phyloP scores from a whole-genome alignment of 2,113 vertebrate species.

The Thryonomys swinderianus region DNA sequence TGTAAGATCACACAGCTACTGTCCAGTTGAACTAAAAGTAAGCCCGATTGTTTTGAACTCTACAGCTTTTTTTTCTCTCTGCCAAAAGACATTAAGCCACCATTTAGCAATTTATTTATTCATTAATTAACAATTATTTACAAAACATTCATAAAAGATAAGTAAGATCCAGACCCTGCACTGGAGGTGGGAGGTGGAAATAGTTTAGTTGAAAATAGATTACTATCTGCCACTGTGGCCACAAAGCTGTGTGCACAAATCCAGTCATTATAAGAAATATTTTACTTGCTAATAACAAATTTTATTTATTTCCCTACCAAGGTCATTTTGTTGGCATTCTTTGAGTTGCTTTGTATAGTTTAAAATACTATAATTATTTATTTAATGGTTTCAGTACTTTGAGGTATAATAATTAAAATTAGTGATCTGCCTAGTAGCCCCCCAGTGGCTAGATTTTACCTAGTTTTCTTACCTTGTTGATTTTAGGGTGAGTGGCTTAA shows the following conservation, averaged over 20 bases:
- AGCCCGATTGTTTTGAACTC: slow-evolving; percentile 2
- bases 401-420: background rate
- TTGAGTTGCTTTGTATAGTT: slow-evolving; percentile 20
- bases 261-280: background rate
- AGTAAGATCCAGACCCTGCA: background rate
- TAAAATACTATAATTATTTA: background rate
- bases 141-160: slow-evolving; percentile 35
- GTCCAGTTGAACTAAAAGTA: background rate
- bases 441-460: background rate
- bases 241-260: background rate
- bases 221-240: background rate
- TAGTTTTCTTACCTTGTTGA: background rate
- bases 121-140: slow-evolving; percentile 35
- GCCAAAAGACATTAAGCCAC: background rate
- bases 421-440: background rate
- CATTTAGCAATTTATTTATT: slow-evolving; percentile 50
- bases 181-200: background rate
- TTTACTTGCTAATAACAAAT: background rate
- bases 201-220: background rate
- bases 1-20: background rate
- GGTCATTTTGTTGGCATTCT: background rate
- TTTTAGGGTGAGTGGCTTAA: background rate
- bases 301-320: slow-evolving; percentile 3
- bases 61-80: background rate
- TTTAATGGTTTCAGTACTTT: background rate